phyloP scores from a whole-genome alignment of 2,888 invertebrate genomes.

The Orchesella flavescens region DNA sequence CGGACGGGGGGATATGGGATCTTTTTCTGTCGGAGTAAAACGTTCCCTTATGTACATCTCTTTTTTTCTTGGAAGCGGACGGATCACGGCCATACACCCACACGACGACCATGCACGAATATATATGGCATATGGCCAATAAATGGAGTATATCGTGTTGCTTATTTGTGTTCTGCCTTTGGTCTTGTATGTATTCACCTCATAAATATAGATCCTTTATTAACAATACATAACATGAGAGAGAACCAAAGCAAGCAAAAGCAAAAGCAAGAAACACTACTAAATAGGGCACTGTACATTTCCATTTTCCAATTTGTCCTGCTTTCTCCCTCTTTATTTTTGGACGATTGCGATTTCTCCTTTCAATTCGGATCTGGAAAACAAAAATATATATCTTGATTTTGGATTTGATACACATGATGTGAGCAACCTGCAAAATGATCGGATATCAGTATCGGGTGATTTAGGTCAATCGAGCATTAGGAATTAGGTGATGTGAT shows the following conservation, averaged over 20 bases:
- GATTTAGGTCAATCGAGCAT: conserved; percentile 42
- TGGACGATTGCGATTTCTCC: not conserved
- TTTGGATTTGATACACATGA: no score
- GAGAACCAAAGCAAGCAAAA: not conserved
- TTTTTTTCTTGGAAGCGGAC: no score
- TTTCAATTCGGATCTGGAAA: not conserved
- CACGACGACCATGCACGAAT: no score
- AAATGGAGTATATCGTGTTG: conserved; percentile 3
- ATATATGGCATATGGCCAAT: conserved; percentile 1
- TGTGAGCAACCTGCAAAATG: no score
- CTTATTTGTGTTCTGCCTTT: conserved; percentile 36
- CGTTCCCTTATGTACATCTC: no score
- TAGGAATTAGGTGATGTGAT: not conserved
- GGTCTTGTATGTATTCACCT: no score
- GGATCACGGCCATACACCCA: conserved; percentile 33
- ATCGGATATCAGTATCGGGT: no score
- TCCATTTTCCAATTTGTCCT: conserved; percentile 47
- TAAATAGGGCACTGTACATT: not conserved
- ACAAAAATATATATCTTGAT: not conserved
- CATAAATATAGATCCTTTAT: no score
- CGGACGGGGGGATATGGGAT: no score
- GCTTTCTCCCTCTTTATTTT: not conserved
- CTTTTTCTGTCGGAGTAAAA: no score
- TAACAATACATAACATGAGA: conserved; percentile 43
- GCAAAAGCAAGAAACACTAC: not conserved